These are phyloP conservation scores for Prionailurus viverrinus DNA, from an alignment of 2,113 vertebrate species.

Conservation along the genomic window DNA sequence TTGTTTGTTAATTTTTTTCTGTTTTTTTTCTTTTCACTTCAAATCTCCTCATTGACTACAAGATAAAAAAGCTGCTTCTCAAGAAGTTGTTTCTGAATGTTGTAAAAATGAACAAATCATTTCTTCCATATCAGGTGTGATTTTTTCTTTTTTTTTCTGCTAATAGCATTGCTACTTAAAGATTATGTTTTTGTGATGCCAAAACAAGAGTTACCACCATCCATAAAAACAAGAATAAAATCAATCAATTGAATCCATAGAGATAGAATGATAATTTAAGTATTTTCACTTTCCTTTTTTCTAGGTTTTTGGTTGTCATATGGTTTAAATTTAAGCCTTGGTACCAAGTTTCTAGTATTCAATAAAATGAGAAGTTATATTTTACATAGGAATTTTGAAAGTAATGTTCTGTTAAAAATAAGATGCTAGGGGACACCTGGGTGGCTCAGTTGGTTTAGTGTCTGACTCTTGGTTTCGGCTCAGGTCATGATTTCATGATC, in stretches of 20 bases:
- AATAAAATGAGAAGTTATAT: background rate
- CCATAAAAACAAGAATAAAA: background rate
- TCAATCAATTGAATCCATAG: background rate
- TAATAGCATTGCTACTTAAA: background rate
- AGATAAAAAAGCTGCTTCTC: conserved; percentile 70
- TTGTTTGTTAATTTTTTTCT: conserved; percentile 50
- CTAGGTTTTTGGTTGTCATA: background rate
- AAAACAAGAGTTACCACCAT: background rate
- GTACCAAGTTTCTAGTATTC: background rate
- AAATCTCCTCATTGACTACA: conserved; percentile 66
- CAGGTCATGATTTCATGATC: too few relatives aligned
- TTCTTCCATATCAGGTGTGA: conserved; percentile 78
- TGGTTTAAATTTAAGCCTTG: conserved; percentile 38
- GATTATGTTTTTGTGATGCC: background rate
- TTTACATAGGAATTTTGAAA: conserved; percentile 45
- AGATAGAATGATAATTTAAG: background rate
- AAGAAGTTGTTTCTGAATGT: conserved; percentile 71
- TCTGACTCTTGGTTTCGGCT: too few relatives aligned
- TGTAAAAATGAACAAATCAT: background rate
- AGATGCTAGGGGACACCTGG: background rate
- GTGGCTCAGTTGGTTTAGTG: too few relatives aligned
- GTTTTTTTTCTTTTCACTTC: conserved; percentile 2
- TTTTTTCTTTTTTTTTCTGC: conserved; percentile 18
- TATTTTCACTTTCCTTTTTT: conserved; percentile 24
- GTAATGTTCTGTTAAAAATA: conserved; percentile 43